These are phyloP conservation scores for Phrynosoma platyrhinos DNA, from an alignment of 2,113 vertebrate species.

Conservation along the genomic window DNA sequence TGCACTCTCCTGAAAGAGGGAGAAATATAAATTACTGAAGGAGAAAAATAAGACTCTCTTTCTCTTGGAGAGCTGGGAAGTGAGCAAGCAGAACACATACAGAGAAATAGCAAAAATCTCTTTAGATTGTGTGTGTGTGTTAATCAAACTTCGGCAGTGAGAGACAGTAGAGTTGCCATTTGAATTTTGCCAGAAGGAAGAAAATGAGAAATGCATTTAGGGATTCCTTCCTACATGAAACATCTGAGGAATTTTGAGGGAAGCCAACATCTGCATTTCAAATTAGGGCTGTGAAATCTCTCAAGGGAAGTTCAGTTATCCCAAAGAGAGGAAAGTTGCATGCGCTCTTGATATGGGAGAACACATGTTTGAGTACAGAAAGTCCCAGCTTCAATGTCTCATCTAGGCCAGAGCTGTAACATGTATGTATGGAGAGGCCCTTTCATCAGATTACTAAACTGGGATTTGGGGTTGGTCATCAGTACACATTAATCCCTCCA, in stretches of 20 bases:
- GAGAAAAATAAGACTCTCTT: slow-evolving; percentile 4
- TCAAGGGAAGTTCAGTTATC: background rate
- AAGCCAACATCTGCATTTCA: background rate
- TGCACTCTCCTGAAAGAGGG: slow-evolving; percentile 40
- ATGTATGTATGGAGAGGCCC: too few relatives aligned
- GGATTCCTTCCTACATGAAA: background rate
- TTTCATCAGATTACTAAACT: too few relatives aligned
- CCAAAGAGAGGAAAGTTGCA: background rate
- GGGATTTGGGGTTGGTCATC: too few relatives aligned
- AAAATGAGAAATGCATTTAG: too few relatives aligned
- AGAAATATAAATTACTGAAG: slow-evolving; percentile 35
- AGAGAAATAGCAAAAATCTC: background rate
- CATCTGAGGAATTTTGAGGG: background rate
- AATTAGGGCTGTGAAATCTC: background rate
- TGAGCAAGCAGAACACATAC: background rate
- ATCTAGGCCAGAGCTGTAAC: too few relatives aligned
- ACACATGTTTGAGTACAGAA: background rate
- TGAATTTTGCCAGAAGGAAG: background rate
- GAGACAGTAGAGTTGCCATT: background rate
- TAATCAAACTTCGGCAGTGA: background rate
- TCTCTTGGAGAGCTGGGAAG: background rate
- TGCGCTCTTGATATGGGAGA: background rate
- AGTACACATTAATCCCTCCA: too few relatives aligned
- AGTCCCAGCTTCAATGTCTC: background rate
- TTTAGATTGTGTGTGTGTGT: background rate